Evolutionary conservation across 2,113 vertebrate species (phyloP).

Genomic region (Cnemophilus loriae): DNA sequence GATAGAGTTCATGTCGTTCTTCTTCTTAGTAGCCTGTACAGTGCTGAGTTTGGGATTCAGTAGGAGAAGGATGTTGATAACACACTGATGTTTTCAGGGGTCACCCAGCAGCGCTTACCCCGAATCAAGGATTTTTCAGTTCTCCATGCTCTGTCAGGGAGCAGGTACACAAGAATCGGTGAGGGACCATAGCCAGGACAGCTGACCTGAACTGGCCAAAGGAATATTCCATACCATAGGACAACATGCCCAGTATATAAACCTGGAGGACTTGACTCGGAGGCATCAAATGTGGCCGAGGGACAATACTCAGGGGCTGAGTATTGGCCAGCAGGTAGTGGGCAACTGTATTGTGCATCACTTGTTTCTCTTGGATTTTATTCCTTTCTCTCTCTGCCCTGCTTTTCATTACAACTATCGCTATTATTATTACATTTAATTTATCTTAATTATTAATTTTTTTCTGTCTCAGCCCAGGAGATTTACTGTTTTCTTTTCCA

Average conservation of each 20-base stretch:
- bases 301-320: not conserved
- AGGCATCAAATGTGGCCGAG: too few species aligned
- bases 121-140: not conserved
- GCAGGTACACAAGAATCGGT: not conserved
- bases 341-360: not conserved
- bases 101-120: not conserved
- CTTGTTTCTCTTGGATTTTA: not conserved
- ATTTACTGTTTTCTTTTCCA: not conserved
- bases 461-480: not conserved
- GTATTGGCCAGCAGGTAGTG: not conserved
- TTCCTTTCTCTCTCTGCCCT: not conserved
- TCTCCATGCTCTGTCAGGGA: not conserved
- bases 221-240: not conserved
- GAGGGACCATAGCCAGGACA: not conserved
- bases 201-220: not conserved
- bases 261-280: not conserved
- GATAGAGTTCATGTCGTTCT: not conserved
- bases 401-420: not conserved
- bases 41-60: not conserved
- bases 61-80: not conserved
- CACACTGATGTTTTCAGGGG: not conserved
- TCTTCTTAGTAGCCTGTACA: not conserved
- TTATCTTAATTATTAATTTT: not conserved
- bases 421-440: not conserved
- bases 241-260: not conserved